Evolutionary conservation across 1,140 invertebrate genomes (phyloP), one percentile per base, ranked within the genome.

Genomic region (Parapsyche elsis): DNA sequence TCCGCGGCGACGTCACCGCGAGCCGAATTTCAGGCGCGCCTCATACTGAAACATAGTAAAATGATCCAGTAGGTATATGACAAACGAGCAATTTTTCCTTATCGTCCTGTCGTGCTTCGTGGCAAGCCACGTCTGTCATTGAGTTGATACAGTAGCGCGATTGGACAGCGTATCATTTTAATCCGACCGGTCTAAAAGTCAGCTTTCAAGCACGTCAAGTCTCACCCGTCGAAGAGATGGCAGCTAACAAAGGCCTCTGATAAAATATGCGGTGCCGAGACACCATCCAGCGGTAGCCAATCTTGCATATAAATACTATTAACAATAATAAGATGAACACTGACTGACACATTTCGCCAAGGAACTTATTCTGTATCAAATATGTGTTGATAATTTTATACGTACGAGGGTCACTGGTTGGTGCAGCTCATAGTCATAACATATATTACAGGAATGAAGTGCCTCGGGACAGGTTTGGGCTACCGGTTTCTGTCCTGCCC

Each of bases 131-230:
- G 49, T 53, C 49, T 53, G 49, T 53, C 45, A 61, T 9, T 23
- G 16, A 19, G 5, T 10, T 1, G 53, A 76, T 64, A 77, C 53
- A 45, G 75, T 77, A 77, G 75, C 75, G 21, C 38, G 71, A 75
- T 75, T 53, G 38, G 71, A 75, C 71, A 75, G 26, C 75, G 38
- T 77, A 77, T 77, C 75, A 77, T 77, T 77, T 77, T 77, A 77
- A 77, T 77, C 75, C 59, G 75, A 77, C 75, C 75, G 75, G 75
- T 57, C 24, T 26, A 49, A 74, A 16, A 53, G 73, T 64, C 75
- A 26, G 57, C 57, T 64, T 77, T 77, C 74, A 76, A 59, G 23
- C 74, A 76, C 57, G 26, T 38, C 49, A 59, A 61, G 23, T 49
- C 44, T 59, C 74, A 23, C 74, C 49, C 26, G 75, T 53, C 24